Percentiles rank a stretch among this genome's conserved stretches.
Conservation (phyloP, 2,888 invertebrate species). For the Anodontia alba region DNA sequence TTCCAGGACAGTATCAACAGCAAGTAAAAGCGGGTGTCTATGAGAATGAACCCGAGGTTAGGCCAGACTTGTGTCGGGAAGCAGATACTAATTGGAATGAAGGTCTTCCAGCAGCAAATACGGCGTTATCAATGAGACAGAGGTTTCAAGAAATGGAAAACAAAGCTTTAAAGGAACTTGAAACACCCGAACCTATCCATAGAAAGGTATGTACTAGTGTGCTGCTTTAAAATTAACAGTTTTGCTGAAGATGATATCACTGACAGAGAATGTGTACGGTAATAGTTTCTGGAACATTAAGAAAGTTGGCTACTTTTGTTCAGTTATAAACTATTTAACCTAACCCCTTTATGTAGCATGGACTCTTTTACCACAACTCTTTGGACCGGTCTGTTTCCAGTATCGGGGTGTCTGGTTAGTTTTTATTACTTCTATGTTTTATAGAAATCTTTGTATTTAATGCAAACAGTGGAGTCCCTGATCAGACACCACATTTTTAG, state of each 20-base stretch:
- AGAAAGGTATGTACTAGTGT: conserved; percentile 66
- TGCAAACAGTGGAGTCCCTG: no score
- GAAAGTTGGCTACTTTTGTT: no score
- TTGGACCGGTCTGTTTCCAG: no score
- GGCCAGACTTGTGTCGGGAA: conserved; percentile 85
- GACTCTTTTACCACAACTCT: no score
- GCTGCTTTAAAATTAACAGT: neutral
- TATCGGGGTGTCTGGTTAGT: no score
- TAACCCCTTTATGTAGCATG: no score
- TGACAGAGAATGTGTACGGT: no score
- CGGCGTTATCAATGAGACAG: conserved; percentile 93
- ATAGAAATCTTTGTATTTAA: no score
- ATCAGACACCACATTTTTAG: no score
- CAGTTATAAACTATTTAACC: no score
- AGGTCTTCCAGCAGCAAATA: conserved; percentile 87
- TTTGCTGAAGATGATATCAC: neutral
- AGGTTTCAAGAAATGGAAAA: conserved; percentile 93
- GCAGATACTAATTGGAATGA: conserved; percentile 79
- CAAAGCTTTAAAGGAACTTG: conserved; percentile 70
- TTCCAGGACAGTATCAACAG: conserved; percentile 79
- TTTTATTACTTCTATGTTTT: no score
- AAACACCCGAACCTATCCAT: conserved; percentile 67
- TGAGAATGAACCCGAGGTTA: conserved; percentile 75
- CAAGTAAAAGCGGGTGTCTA: conserved; percentile 68
- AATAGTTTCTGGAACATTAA: no score